Base-by-base conservation (phyloP, 2,888 invertebrate genomes). In the Trileptium ribeirensis region DNA sequence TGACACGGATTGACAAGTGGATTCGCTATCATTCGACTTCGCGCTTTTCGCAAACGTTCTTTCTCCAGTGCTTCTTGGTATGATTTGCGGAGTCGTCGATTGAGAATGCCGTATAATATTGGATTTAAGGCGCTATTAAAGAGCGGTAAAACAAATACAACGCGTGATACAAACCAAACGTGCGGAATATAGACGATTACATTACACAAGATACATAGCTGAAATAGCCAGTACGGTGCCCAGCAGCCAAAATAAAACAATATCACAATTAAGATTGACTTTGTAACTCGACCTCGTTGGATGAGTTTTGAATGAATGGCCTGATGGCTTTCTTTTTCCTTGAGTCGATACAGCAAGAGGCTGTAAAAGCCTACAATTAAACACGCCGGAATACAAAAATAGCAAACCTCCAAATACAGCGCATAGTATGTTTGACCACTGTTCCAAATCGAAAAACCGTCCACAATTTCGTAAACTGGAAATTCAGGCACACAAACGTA, bases 131-230 rank as follows among this genome's bases (percentile, higher is more conserved):
- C 38, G 19, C 67, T 38, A 74, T 82, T 82, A 33, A 82, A 39
- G 36, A 89, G 74, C 84, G 89, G 67, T 86, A 89, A 81, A 89
- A 89, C 86, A 89, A 89, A 84, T 86, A 88, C 81, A 89, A 89
- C 85, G 87, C 88, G 1, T 88, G 88, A 84, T 88, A 89, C 86
- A 88, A 89, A 82, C n/a, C n/a, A n/a, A n/a, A n/a, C n/a, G n/a
- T n/a, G n/a, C 80, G 84, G 67, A 39, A 79, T 38, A 3, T 24
- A 31, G 1, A n/a, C 74, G n/a, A 80, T 29, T 29, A n/a, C 36
- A 3, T 29, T 24, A 34, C n/a, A 39, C 36, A n/a, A 33, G n/a
- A 67, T 77, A n/a, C 24, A 29, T 8, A 33, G 8, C 33, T 37
- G 24, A 15, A 81, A 37, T 15, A 79, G 19, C 82, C 82, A 82